Base-by-base conservation (phyloP, 2,113 vertebrate species). In the Bujurquina vittata region DNA sequence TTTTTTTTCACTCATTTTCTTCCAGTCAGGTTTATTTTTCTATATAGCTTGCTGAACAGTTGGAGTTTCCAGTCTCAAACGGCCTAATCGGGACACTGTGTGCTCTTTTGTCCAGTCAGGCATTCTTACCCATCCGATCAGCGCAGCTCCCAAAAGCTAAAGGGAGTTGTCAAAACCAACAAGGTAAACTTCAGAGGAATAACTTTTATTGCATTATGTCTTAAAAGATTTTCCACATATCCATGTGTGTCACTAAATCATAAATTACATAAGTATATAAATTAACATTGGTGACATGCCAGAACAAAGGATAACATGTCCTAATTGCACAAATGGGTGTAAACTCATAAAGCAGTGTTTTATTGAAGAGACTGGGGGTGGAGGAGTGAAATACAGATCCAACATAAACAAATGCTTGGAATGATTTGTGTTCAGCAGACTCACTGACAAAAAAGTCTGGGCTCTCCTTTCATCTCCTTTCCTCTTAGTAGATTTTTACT, bases 391-490 rank as follows among this genome's bases (percentile, higher is more conserved):
- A 75, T 56, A 79, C 75, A 85, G 54, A 72, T 93, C 93, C 94
- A 95, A 89, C 83, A 83, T 92, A 94, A 94, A 94, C 93, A 94
- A 87, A 91, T 81, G 63, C 72, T 90, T 69, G 56, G 82, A 69
- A 76, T 91, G 87, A 91, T 92, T 91, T 93, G 85, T 87, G 83
- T 78, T 88, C 58, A 84, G 62, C 81, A 84, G 88, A 91, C 85
- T 91, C 79, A 18, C 33, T 90, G 90, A 91, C 87, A 85, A 83
- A 88, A 77, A 85, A 87, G 77, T 81, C 83, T 76, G 57, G 33
- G 79, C 81, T 85, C 76, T 54, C 54, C 85, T 90, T 90, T 91
- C 81, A 86, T 89, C 89, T 90, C 29, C 63, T 54, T 61, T 81
- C 60, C 59, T 84, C 43, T 61, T 63, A 84, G 79, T 87, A 37